These are phyloP conservation scores for Chrysolina oricalcia DNA, from an alignment of 2,888 invertebrate species.

Conservation along the genomic window DNA sequence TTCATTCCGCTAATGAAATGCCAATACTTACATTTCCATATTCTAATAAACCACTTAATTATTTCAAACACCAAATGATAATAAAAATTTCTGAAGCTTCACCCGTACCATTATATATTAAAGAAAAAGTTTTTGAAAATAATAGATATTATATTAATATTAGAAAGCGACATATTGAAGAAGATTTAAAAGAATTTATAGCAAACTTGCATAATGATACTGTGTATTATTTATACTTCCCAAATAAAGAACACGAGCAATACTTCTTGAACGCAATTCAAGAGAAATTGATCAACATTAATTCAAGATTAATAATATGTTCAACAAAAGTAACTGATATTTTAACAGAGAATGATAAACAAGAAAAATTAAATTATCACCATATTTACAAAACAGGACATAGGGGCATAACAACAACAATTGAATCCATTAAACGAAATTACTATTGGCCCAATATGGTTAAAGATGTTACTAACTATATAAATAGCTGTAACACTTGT, in stretches of 20 bases:
- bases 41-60: conserved; percentile 27
- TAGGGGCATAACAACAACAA: background rate
- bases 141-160: conserved; percentile 13
- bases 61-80: conserved; percentile 11
- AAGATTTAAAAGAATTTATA: background rate
- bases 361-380: background rate
- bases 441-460: background rate
- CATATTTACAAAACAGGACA: background rate
- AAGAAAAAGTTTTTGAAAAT: background rate
- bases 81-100: background rate
- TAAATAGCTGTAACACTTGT: background rate
- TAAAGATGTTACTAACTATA: background rate
- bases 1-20: conserved; percentile 19
- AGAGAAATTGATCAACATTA: background rate
- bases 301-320: background rate
- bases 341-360: background rate
- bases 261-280: background rate
- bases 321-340: too few relatives aligned
- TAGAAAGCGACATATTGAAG: conserved; percentile 10
- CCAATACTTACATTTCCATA: conserved; percentile 21
- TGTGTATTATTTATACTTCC: background rate
- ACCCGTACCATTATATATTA: too few relatives aligned
- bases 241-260: background rate
- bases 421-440: background rate
- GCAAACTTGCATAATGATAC: background rate